Evolutionary conservation across 2,797 vertebrate species (phyloP).

Genomic region (Tenualosa ilisha): DNA sequence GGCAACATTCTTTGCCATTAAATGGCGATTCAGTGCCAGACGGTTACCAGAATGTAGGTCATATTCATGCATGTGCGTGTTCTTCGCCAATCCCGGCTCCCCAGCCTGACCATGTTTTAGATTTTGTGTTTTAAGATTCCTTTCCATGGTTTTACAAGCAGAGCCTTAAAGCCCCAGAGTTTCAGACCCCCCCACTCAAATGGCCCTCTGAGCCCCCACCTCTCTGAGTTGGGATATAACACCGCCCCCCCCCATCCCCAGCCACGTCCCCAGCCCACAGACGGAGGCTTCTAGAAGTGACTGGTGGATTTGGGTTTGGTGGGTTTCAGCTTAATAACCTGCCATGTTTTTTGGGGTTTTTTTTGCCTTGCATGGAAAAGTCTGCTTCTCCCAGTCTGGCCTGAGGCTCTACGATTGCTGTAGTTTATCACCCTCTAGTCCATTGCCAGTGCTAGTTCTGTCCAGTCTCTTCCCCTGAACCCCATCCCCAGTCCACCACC

Average conservation of each 20-base stretch:
- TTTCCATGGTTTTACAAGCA: neutral
- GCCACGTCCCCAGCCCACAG: no score
- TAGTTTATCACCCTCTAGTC: neutral
- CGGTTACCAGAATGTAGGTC: conserved; percentile 46
- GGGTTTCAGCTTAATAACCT: neutral
- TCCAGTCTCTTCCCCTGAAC: neutral
- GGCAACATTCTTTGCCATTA: conserved; percentile 43
- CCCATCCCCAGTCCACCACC: no score
- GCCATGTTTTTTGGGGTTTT: neutral
- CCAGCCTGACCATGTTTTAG: neutral
- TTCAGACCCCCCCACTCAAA: neutral
- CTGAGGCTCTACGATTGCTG: neutral
- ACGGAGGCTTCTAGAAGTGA: neutral
- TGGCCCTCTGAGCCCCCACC: neutral
- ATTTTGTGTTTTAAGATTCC: conserved; percentile 4
- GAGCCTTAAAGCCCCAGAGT: no score
- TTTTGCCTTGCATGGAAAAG: neutral
- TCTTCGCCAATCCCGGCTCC: conserved; percentile 20
- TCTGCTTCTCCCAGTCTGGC: neutral
- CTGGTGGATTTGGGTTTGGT: neutral
- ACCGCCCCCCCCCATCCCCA: neutral
- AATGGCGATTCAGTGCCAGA: conserved; percentile 41
- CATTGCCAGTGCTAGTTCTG: neutral
- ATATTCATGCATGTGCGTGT: conserved; percentile 36
- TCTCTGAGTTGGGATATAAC: neutral